Percentiles rank a stretch among this genome's conserved stretches.
Evolutionary conservation across 2,113 vertebrate species (phyloP).

Genomic region (Thryonomys swinderianus): DNA sequence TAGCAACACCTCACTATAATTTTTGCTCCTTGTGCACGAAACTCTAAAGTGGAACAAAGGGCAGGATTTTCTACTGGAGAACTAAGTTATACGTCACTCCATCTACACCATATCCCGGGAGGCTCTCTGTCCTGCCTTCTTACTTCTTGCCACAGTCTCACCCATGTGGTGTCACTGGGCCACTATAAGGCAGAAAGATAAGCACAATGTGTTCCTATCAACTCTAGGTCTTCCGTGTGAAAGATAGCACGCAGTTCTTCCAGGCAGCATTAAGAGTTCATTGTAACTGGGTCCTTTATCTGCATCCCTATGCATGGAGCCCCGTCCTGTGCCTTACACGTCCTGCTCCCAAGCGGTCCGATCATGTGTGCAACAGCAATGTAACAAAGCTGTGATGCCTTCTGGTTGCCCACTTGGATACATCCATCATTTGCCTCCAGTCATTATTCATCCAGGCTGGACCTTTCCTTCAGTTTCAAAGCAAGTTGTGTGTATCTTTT

Average conservation of each 20-base stretch:
- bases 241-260: not conserved
- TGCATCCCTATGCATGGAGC: fast-evolving
- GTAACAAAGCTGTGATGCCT: not conserved
- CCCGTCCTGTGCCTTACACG: fast-evolving
- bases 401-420: not conserved
- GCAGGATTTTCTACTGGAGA: not conserved
- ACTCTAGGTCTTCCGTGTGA: not conserved
- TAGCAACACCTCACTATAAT: not conserved
- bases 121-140: not conserved
- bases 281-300: not conserved
- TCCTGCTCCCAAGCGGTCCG: not conserved
- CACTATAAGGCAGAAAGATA: not conserved
- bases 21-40: not conserved
- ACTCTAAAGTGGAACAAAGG: not conserved
- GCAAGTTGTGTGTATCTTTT: not conserved
- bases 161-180: not conserved
- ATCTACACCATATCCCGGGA: not conserved
- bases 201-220: not conserved
- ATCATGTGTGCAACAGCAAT: not conserved
- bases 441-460: not conserved
- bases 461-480: not conserved
- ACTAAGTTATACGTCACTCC: not conserved
- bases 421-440: not conserved
- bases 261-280: fast-evolving
- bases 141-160: not conserved